Conservation (phyloP, 1,140 invertebrate genomes). For the Nasonia vitripennis region DNA sequence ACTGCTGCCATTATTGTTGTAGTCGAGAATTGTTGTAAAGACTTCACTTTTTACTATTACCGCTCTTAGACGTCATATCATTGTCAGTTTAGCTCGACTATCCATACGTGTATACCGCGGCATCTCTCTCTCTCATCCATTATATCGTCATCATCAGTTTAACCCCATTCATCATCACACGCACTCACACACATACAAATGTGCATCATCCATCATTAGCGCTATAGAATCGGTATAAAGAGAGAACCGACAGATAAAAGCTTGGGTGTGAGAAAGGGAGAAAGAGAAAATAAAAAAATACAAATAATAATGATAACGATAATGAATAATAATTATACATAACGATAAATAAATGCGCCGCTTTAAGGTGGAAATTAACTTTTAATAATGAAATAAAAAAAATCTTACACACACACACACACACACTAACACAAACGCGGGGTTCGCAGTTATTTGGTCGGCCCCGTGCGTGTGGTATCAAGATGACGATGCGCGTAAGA, state of each 20-base stretch:
- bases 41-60: conserved; percentile 48
- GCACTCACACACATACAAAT: background rate
- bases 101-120: conserved; percentile 11
- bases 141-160: conserved; percentile 33
- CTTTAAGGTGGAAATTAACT: conserved; percentile 18
- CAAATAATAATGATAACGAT: conserved; percentile 38
- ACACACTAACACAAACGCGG: conserved; percentile 21
- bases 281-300: conserved; percentile 43
- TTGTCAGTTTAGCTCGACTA: conserved; percentile 34
- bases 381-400: conserved; percentile 33
- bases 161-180: conserved; percentile 43
- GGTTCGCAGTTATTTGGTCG: conserved; percentile 19
- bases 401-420: conserved; percentile 2
- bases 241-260: conserved; percentile 32
- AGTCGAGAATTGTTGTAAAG: conserved; percentile 42
- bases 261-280: conserved; percentile 51
- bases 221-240: conserved; percentile 26
- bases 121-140: conserved; percentile 7
- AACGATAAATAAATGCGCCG: conserved; percentile 8
- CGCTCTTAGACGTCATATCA: conserved; percentile 41
- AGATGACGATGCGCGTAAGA: conserved; percentile 29
- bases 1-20: conserved; percentile 35
- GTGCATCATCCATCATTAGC: conserved; percentile 26
- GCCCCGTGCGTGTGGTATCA: background rate
- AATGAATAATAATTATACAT: conserved; percentile 18